These are phyloP conservation scores for Myathropa florea DNA, from an alignment of 2,888 invertebrate species.

Conservation along the genomic window DNA sequence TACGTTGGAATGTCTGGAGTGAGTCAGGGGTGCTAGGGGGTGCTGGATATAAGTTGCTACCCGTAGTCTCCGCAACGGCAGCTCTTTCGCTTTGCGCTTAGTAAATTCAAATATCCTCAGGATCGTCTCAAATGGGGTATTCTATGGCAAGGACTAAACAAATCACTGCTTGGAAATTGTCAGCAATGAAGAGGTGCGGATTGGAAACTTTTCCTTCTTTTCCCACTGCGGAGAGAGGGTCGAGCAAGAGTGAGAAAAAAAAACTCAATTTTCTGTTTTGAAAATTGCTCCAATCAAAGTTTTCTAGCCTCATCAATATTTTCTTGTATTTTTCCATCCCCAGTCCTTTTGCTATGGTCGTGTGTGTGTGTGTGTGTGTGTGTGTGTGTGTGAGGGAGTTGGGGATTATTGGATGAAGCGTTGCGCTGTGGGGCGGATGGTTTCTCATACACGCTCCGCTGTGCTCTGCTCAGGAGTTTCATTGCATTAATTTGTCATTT, in stretches of 20 bases:
- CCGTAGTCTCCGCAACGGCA: too few relatives aligned
- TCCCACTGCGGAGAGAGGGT: not conserved
- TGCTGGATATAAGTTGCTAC: constrained; percentile 13
- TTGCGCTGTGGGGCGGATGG: not conserved
- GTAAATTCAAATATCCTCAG: constrained; percentile 35
- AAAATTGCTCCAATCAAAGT: constrained; percentile 69
- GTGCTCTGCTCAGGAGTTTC: not conserved
- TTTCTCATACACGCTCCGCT: not conserved
- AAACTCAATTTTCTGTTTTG: constrained; percentile 69
- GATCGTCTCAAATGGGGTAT: constrained; percentile 30
- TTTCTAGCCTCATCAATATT: constrained; percentile 71
- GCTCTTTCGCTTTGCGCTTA: not conserved
- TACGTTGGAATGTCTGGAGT: not conserved
- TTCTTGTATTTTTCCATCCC: constrained; percentile 59
- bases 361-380: not conserved
- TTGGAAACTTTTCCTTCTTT: constrained; percentile 52
- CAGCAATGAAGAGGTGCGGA: constrained; percentile 48
- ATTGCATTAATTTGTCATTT: not conserved
- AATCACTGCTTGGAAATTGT: constrained; percentile 47
- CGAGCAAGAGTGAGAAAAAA: constrained; percentile 16
- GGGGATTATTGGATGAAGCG: constrained; percentile 25
- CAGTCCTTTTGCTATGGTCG: not conserved
- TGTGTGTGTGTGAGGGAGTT: not conserved
- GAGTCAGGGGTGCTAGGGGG: constrained; percentile 6
- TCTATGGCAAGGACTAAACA: constrained; percentile 52